Base-by-base conservation (phyloP, 2,113 vertebrate species). In the Entomyzon cyanotis region DNA sequence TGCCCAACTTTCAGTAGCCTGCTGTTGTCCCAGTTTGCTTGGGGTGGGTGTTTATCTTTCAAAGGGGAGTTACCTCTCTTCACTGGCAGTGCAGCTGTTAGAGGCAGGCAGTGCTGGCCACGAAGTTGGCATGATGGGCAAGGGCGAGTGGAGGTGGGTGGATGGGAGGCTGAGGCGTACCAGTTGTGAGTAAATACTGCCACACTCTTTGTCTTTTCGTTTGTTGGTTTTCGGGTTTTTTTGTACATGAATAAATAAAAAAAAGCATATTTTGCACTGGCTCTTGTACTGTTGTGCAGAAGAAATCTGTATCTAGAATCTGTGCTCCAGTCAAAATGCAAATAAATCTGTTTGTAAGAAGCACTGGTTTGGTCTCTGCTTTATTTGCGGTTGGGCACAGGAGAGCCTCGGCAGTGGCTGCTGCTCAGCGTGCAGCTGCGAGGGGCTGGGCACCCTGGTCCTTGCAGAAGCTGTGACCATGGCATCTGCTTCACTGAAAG, bases 291-390 rank as follows among this genome's bases (percentile, higher is more conserved):
- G 39, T 94, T 96, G 93, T 97, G 95, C 96, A 93, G 96, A 95
- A 59, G 76, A 95, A 96, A 84, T 89, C 96, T 97, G 92, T 93
- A 81, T 97, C 95, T 97, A 96, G 90, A 96, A 87, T 97, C 97
- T 97, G 86, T 95, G 97, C 96, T 97, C 92, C 95, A 96, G 94
- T 96, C 94, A 96, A 97, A 97, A 97, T 95, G 97, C 96, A 97
- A 98, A 98, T 98, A 98, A 98, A 98, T 93, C 89, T 93, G 69
- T 98, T 98, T 98, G 92, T 98, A 98, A 97, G 96, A 97, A 98
- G 93, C 44, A 59, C 0, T 18, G 16, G 56, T 55, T 84, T 80
- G 7, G 42, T 87, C 69, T 95, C 71, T 65, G 49, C 64, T 92
- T 88, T 76, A 23, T 53, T 83, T 0, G 4, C 4, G 10, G n/a